phyloP scores from a whole-genome alignment of 37 sponge, comb jelly and placozoan species.

The Aphrocallistes beatrix region DNA sequence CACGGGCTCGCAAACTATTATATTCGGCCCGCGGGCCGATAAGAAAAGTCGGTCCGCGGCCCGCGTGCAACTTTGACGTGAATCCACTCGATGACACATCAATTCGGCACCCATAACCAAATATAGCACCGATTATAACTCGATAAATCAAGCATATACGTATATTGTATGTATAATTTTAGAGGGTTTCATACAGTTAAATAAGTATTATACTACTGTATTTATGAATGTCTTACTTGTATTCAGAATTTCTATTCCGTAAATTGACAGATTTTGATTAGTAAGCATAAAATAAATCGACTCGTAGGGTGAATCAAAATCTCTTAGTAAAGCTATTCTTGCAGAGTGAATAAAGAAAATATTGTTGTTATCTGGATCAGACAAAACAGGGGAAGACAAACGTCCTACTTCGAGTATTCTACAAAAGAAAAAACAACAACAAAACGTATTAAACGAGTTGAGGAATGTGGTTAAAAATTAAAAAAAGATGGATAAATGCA shows the following conservation, averaged over 20 bases:
- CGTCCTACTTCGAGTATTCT: background rate
- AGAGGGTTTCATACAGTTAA: no score
- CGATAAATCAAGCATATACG: no score
- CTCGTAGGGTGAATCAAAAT: background rate
- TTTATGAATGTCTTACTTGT: background rate
- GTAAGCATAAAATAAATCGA: background rate
- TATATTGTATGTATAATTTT: background rate
- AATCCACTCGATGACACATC: no score
- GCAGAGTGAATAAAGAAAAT: background rate
- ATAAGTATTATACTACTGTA: no score
- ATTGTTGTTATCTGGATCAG: background rate
- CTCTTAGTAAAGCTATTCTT: background rate
- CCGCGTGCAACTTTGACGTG: no score
- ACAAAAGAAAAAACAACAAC: background rate
- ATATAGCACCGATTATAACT: no score
- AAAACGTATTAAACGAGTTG: background rate
- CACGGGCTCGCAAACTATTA: no score
- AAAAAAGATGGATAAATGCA: no score
- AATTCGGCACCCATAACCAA: no score
- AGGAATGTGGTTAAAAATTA: no score
- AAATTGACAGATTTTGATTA: background rate
- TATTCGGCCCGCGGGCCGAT: no score
- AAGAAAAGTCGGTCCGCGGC: no score
- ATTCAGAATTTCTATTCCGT: background rate
- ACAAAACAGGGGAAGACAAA: background rate